These are phyloP conservation scores for Cydia amplana DNA, from an alignment of 1,140 invertebrate genomes.

Conservation along the genomic window DNA sequence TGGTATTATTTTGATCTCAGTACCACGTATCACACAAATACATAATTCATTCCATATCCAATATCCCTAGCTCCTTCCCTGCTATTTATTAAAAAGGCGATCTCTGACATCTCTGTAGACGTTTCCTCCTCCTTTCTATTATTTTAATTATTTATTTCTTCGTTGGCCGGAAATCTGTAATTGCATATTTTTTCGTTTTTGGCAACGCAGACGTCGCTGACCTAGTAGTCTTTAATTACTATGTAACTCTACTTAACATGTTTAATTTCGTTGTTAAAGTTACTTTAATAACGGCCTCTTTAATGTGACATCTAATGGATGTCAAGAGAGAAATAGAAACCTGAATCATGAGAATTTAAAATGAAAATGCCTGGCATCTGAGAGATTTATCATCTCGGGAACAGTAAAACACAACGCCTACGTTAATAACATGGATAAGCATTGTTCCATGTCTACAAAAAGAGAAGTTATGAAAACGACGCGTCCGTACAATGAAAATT, in stretches of 20 bases:
- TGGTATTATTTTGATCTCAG: too few species aligned
- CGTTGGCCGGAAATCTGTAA: background rate
- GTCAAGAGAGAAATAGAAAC: constrained; percentile 15
- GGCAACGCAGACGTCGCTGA: background rate
- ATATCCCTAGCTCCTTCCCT: too few species aligned
- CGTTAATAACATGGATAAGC: constrained; percentile 16
- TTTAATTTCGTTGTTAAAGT: background rate
- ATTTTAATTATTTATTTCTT: too few species aligned
- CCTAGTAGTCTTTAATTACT: constrained; percentile 1
- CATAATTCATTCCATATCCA: too few species aligned
- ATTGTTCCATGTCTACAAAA: constrained; percentile 10
- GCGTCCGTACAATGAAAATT: background rate
- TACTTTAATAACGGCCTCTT: background rate
- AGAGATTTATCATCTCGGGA: constrained; percentile 26
- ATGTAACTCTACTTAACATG: background rate
- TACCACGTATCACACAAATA: too few species aligned
- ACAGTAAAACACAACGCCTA: constrained; percentile 23
- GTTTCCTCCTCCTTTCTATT: too few species aligned
- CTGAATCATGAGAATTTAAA: constrained; percentile 21
- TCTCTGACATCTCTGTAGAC: too few species aligned
- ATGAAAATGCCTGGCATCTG: constrained; percentile 21
- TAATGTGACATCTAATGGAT: constrained; percentile 13
- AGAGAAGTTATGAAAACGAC: constrained; percentile 7
- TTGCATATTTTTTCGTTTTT: background rate
- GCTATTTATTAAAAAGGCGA: too few species aligned